A percentile compares a stretch with the other conserved stretches of the same genome.
Evolutionary conservation across 2,888 invertebrate genomes (phyloP).

Genomic region (Rhogogaster chlorosoma): DNA sequence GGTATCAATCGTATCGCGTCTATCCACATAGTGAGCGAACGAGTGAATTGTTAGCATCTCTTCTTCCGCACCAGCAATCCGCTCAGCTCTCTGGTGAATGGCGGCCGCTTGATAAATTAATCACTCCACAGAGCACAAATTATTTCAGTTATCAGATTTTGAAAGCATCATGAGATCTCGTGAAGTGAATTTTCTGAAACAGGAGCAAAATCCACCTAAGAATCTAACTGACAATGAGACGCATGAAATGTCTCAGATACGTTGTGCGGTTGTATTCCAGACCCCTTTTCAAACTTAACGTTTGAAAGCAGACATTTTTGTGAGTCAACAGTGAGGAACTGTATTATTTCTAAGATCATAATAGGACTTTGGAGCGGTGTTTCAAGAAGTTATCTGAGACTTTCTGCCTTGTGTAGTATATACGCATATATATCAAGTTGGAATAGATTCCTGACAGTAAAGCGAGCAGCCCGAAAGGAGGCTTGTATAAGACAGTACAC

Average conservation of each 20-base stretch:
- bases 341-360: no score
- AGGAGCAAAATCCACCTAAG: no score
- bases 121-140: no score
- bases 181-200: no score
- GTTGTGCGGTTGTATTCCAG: conserved; percentile 1
- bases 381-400: neutral
- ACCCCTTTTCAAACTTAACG: no score
- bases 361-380: no score
- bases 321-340: no score
- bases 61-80: neutral
- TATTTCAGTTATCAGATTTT: no score
- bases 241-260: no score
- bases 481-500: neutral
- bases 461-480: neutral
- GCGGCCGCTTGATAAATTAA: conserved; percentile 46
- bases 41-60: conserved; percentile 16
- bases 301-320: no score
- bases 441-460: neutral
- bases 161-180: no score
- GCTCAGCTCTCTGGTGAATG: neutral
- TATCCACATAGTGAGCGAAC: neutral
- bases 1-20: neutral
- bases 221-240: no score
- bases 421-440: neutral
- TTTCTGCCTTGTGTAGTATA: neutral